These are phyloP conservation scores for Babyrousa celebensis DNA, from an alignment of 2,797 vertebrate genomes.

Conservation along the genomic window DNA sequence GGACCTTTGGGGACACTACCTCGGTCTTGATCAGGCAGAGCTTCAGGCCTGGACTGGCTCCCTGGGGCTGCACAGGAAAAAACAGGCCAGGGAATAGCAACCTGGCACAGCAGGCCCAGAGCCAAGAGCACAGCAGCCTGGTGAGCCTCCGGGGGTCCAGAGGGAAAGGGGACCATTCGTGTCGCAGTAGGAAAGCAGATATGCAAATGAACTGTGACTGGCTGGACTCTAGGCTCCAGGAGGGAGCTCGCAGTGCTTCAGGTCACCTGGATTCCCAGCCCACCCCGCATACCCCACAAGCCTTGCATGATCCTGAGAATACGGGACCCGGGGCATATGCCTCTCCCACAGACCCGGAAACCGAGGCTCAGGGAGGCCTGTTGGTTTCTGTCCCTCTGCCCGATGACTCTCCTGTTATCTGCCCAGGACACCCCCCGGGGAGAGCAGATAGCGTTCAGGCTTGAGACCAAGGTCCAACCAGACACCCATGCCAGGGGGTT, in stretches of 20 bases:
- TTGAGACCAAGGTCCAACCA: background rate
- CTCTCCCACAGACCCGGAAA: background rate
- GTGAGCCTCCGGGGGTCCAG: background rate
- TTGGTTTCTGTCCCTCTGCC: background rate
- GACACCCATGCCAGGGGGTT: background rate
- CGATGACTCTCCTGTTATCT: background rate
- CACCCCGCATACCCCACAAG: background rate
- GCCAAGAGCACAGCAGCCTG: background rate
- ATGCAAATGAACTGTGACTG: background rate
- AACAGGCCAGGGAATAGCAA: background rate
- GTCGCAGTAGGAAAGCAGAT: background rate
- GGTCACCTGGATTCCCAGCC: background rate
- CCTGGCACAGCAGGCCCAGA: background rate
- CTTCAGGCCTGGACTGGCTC: background rate
- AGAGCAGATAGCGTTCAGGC: background rate
- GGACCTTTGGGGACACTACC: fast-evolving
- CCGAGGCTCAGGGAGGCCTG: background rate
- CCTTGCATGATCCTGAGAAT: background rate
- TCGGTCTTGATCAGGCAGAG: background rate
- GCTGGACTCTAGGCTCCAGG: background rate
- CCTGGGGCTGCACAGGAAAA: fast-evolving
- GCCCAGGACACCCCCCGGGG: background rate
- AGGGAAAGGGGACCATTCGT: background rate
- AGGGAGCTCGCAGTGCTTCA: fast-evolving
- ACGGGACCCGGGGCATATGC: fast-evolving